Evolutionary conservation across 2,888 invertebrate genomes (phyloP).

Genomic region (Cistogaster globosa): DNA sequence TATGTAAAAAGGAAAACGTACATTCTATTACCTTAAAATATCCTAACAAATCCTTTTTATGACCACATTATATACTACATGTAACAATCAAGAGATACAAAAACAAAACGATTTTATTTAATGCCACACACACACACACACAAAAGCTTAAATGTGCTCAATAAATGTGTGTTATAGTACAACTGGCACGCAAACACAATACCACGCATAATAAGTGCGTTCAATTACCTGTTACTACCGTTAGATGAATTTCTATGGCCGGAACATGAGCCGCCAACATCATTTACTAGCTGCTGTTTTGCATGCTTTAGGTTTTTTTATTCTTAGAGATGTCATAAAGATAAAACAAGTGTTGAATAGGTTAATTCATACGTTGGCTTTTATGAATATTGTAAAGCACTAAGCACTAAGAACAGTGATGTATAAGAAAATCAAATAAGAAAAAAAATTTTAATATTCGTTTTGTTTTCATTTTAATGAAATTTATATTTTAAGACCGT

Average conservation of each 20-base stretch:
- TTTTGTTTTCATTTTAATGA: too few relatives aligned
- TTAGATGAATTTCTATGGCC: slow-evolving; percentile 82
- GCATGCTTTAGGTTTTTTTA: slow-evolving; percentile 60
- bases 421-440: not conserved
- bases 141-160: slow-evolving; percentile 4
- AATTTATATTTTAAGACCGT: too few relatives aligned
- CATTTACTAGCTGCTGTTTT: slow-evolving; percentile 67
- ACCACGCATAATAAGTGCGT: slow-evolving; percentile 78
- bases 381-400: slow-evolving; percentile 57
- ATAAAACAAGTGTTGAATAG: slow-evolving; percentile 71
- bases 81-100: slow-evolving; percentile 18
- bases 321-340: slow-evolving; percentile 55
- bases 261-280: slow-evolving; percentile 76
- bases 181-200: slow-evolving; percentile 71
- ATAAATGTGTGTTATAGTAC: slow-evolving; percentile 4
- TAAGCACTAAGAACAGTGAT: too few relatives aligned
- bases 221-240: slow-evolving; percentile 83
- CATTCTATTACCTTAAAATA: slow-evolving; percentile 70
- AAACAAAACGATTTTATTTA: slow-evolving; percentile 45
- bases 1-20: not conserved
- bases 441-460: too few relatives aligned
- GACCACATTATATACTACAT: slow-evolving; percentile 76
- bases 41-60: slow-evolving; percentile 81
- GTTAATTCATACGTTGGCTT: slow-evolving; percentile 51
- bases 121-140: not conserved